Percentiles rank a stretch among this genome's conserved stretches.
Conservation (phyloP, 2,797 vertebrate species). For the Anomalospiza imberbis region DNA sequence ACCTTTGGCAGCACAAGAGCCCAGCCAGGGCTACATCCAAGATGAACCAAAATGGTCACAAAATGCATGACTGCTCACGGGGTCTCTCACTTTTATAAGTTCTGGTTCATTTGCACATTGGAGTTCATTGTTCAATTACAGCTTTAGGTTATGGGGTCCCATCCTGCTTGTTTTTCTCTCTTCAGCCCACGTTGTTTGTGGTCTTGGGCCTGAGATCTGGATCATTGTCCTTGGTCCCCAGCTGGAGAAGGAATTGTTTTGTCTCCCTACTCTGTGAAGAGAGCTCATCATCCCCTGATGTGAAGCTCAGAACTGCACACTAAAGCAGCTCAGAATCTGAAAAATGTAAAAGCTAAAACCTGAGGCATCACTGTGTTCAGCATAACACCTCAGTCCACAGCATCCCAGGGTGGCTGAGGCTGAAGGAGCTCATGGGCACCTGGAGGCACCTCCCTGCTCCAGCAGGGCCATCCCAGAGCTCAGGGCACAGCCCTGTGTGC, state of each 20-base stretch:
- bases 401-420: accelerated
- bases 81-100: too few relatives aligned
- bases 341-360: neutral
- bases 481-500: neutral
- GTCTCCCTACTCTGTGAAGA: too few relatives aligned
- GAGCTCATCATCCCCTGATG: neutral
- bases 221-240: too few relatives aligned
- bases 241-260: too few relatives aligned
- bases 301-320: neutral
- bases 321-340: neutral
- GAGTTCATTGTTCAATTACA: too few relatives aligned
- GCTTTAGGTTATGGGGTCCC: too few relatives aligned
- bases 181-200: too few relatives aligned
- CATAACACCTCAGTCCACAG: neutral
- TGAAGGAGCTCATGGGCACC: neutral
- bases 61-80: accelerated
- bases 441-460: neutral
- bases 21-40: too few relatives aligned
- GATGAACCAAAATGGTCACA: neutral
- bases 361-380: neutral
- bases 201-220: too few relatives aligned
- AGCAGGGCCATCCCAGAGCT: neutral
- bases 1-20: too few relatives aligned
- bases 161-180: too few relatives aligned
- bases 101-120: too few relatives aligned